Evolutionary conservation across 2,888 invertebrate species (phyloP).

Genomic region (Ditylenchus weischeri): DNA sequence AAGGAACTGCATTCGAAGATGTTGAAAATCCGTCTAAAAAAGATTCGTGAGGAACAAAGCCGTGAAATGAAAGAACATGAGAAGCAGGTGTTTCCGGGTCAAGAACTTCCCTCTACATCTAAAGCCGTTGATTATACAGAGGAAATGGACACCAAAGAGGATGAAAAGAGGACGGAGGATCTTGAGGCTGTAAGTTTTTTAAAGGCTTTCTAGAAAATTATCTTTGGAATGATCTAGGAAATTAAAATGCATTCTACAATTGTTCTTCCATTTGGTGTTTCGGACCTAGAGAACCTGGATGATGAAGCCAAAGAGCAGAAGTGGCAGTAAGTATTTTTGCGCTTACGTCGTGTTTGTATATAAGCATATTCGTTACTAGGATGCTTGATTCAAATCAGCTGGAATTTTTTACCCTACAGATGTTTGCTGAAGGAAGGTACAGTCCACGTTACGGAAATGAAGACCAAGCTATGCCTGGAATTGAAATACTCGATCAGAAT

Average conservation of each 20-base stretch:
- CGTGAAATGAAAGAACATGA: slow-evolving; percentile 39
- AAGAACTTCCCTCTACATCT: no score
- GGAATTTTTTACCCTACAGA: slow-evolving; percentile 57
- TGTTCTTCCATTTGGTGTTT: slow-evolving; percentile 31
- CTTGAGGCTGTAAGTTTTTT: neutral
- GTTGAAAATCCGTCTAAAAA: slow-evolving; percentile 79
- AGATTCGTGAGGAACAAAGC: slow-evolving; percentile 75
- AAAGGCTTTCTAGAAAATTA: no score
- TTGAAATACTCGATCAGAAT: slow-evolving; percentile 73
- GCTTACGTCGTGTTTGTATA: neutral
- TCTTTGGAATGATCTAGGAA: neutral
- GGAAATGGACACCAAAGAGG: slow-evolving; percentile 14
- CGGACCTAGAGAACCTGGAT: slow-evolving; percentile 46
- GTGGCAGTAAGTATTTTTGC: slow-evolving; percentile 37
- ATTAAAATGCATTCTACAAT: slow-evolving; percentile 8
- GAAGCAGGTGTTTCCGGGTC: neutral
- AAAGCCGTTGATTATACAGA: neutral
- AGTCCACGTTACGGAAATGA: slow-evolving; percentile 62
- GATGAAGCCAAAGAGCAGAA: slow-evolving; percentile 54
- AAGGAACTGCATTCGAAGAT: slow-evolving; percentile 87
- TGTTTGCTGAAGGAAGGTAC: slow-evolving; percentile 79
- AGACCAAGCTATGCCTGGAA: slow-evolving; percentile 64
- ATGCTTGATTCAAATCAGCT: slow-evolving; percentile 43
- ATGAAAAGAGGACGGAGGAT: slow-evolving; percentile 26
- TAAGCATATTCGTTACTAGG: slow-evolving; percentile 20